Evolutionary conservation across 2,113 vertebrate species (phyloP), one percentile per base, ranked within the genome.

Genomic region (Cyanoramphus novaezelandiae): DNA sequence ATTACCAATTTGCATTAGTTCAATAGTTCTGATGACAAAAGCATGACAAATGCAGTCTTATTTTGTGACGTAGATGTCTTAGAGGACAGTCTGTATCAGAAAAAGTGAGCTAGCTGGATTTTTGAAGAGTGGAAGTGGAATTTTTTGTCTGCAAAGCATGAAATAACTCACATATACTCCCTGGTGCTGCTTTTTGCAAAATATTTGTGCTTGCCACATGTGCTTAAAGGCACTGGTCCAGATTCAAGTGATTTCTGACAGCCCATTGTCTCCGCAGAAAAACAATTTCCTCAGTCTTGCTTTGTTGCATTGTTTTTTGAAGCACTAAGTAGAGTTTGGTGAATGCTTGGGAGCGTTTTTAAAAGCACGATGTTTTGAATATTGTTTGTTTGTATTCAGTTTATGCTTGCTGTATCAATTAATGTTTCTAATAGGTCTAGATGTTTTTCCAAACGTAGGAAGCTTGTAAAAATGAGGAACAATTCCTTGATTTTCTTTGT

Each of bases 221-320:
- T 90, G 65, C 76, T 75, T 62, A 44, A 84, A 89, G 87, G 82
- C 84, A 47, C 9, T 63, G 31, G 9, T 96, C 62, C 68, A 57
- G 62, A 71, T 83, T 74, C 64, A 68, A 52, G 68, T 60, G 72
- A 43, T 23, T 75, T 95, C 76, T 90, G 69, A 76, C 83, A 81
- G 24, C 37, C 52, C 43, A 13, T 90, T 92, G 72, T 95, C 62
- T 93, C 29, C 23, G 11, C 62, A 90, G 72, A 63, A 91, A 93
- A 96, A 41, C 91, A 91, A 11, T 83, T 94, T 86, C 82, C 92
- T 94, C 69, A 91, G 28, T 50, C 77, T 86, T 82, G 50, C 72
- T 91, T 79, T 83, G 69, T 81, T 89, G 52, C 33, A 20, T 93
- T 91, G 88, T 64, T 92, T 93, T n/a, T 37, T 91, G 47, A 71